Evolutionary conservation across 2,888 invertebrate species (phyloP).

Genomic region (Heteromurus nitidus): DNA sequence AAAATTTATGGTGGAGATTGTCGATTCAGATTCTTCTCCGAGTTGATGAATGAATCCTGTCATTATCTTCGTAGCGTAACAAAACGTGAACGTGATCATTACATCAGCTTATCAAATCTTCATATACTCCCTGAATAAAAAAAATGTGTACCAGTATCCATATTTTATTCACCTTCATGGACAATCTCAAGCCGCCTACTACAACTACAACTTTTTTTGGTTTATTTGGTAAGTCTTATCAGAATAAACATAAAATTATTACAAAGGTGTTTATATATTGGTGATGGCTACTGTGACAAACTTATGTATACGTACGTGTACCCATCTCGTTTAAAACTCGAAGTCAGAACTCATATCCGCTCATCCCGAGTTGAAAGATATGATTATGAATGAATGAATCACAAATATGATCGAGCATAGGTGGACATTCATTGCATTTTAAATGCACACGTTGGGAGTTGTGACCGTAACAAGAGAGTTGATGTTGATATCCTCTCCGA

Average conservation of each 20-base stretch:
- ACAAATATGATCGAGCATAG: not conserved
- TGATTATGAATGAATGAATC: not conserved
- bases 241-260: conserved; percentile 9
- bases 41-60: conserved; percentile 50
- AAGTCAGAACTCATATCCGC: conserved; percentile 24
- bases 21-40: conserved; percentile 44
- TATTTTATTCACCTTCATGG: not conserved
- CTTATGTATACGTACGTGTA: too few relatives aligned
- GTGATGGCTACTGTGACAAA: not conserved
- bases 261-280: not conserved
- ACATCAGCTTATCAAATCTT: not conserved
- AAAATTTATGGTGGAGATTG: conserved; percentile 50
- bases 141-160: too few relatives aligned
- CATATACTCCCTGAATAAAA: conserved; percentile 1
- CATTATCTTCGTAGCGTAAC: conserved; percentile 25
- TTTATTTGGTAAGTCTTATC: not conserved
- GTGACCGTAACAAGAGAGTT: not conserved
- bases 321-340: too few relatives aligned
- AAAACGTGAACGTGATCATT: conserved; percentile 6
- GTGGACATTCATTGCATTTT: conserved; percentile 52
- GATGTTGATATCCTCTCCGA: conserved; percentile 27
- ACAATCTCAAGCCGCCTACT: not conserved
- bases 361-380: not conserved
- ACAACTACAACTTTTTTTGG: not conserved
- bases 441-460: not conserved